Evolutionary conservation across 2,797 vertebrate genomes (phyloP).

Genomic region (Fistularia commersonii): DNA sequence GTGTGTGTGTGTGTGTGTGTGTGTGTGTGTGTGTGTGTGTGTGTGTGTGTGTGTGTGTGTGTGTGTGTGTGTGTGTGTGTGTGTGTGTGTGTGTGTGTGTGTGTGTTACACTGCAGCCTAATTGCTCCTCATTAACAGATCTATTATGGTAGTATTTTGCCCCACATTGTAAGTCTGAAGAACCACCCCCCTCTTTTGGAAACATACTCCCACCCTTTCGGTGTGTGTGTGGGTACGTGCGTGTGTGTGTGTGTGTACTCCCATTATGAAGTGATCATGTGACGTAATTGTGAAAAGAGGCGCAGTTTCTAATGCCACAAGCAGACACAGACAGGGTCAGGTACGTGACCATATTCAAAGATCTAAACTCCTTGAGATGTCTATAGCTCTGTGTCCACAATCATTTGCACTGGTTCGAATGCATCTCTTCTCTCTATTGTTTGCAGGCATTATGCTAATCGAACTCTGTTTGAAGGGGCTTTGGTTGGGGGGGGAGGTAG

Average conservation of each 20-base stretch:
- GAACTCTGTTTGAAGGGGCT: slow-evolving; percentile 49
- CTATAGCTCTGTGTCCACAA: slow-evolving; percentile 10
- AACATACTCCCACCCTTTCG: slow-evolving; percentile 28
- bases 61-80: too few relatives aligned
- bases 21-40: background rate
- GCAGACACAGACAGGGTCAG: slow-evolving; percentile 9
- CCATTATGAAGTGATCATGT: slow-evolving; percentile 45
- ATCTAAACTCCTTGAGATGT: background rate
- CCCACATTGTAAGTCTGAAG: slow-evolving; percentile 49
- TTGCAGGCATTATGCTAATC: slow-evolving; percentile 58
- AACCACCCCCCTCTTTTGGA: slow-evolving; percentile 34
- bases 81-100: background rate
- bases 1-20: background rate
- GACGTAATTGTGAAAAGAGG: slow-evolving; percentile 30
- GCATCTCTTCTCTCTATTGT: slow-evolving; percentile 55
- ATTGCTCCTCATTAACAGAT: slow-evolving; percentile 28
- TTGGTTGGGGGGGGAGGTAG: slow-evolving; percentile 42
- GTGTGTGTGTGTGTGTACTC: slow-evolving; percentile 6
- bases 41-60: background rate
- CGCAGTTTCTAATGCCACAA: too few relatives aligned
- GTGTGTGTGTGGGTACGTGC: slow-evolving; percentile 5
- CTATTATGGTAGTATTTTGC: slow-evolving; percentile 25
- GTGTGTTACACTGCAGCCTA: slow-evolving; percentile 1
- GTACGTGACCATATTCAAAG: background rate
- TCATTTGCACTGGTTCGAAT: slow-evolving; percentile 20